Evolutionary conservation across 1,140 invertebrate genomes (phyloP).

Genomic region (Drosophila saltans): DNA sequence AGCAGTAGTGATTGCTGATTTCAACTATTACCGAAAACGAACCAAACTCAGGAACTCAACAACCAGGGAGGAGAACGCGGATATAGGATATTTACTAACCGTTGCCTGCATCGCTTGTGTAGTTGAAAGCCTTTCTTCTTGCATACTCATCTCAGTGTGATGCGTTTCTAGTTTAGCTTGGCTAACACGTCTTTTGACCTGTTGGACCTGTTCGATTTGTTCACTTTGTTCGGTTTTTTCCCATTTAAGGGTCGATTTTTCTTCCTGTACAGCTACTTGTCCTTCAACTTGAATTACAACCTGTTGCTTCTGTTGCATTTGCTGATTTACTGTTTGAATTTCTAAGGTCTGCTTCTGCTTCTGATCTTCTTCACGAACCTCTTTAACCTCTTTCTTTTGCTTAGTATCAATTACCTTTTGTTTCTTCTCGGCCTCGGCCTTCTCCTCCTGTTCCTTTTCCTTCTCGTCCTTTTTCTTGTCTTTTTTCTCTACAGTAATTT

Average conservation of each 20-base stretch:
- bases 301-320: conserved; percentile 1
- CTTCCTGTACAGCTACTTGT: conserved; percentile 4
- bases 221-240: conserved; percentile 4
- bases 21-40: conserved; percentile 4
- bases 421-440: conserved; percentile 66
- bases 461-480: conserved; percentile 73
- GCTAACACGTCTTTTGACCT: neutral
- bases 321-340: conserved; percentile 8
- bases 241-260: neutral
- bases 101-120: conserved; percentile 12
- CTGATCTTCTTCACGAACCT: conserved; percentile 11
- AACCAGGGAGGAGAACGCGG: neutral
- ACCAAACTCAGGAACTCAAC: conserved; percentile 2
- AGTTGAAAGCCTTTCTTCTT: conserved; percentile 1
- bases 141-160: conserved; percentile 15
- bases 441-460: conserved; percentile 81
- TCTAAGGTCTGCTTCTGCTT: conserved; percentile 1
- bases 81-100: conserved; percentile 21
- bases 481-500: conserved; percentile 86
- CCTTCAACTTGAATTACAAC: neutral
- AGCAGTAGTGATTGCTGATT: conserved; percentile 8
- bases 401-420: conserved; percentile 61
- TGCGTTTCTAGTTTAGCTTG: conserved; percentile 5
- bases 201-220: conserved; percentile 14
- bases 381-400: neutral